Evolutionary conservation across 2,888 invertebrate genomes (phyloP), one percentile per base, ranked within the genome.

Genomic region (Cataglyphis rosenhaueri): DNA sequence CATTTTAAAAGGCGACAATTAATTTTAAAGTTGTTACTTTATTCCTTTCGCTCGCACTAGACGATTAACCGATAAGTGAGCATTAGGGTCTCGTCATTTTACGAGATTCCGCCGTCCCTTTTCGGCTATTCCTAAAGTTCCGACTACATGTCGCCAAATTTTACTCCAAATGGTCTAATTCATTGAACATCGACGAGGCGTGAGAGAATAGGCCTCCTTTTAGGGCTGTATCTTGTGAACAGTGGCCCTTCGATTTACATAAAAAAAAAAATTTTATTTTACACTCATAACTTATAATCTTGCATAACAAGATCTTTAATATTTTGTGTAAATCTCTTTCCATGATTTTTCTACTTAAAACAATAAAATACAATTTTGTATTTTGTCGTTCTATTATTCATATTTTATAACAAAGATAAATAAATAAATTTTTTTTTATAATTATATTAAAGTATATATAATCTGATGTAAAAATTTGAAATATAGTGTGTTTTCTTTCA

Each of bases 81-180:
- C 52, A 41, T 12, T 12, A 61, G 59, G 70, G n/a, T 71, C 57
- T 70, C 15, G 44, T 41, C 8, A 82, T 83, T 85, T 83, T 78
- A 84, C n/a, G 70, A 62, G 86, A 88, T 74, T 81, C 75, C 76
- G 65, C 70, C 75, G 70, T 81, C 70, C 81, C 64, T 81, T 76
- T 76, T 79, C 41, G 73, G 61, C 65, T 85, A 75, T 84, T 86
- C 73, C 89, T 84, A 82, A 84, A 87, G 85, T 87, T 88, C 87
- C 87, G 79, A 73, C 87, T 85, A 74, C 82, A 86, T 86, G 89
- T 90, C 91, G 88, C 89, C 85, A 86, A 91, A 89, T 89, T 83
- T 84, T 83, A 48, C 65, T 62, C 68, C 73, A 79, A 85, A 59
- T 82, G 81, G 68, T 68, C 79, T 70, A 87, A 84, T 87, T 86